Base-by-base conservation (phyloP, 2,113 vertebrate genomes). In the Myocastor coypus region DNA sequence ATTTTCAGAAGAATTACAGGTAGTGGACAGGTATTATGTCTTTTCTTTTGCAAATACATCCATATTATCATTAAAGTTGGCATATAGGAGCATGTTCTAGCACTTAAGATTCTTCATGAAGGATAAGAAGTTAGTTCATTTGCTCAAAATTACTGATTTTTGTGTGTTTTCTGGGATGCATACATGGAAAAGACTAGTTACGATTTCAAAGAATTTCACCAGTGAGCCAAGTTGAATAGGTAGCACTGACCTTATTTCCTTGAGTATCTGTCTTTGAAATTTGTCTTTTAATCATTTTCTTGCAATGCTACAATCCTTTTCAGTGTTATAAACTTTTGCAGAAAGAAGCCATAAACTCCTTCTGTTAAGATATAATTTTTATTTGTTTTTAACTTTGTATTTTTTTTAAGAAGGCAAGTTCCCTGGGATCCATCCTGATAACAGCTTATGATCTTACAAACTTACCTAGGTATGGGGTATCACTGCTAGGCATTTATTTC, bases 111-210 rank as follows among this genome's bases (percentile, higher is more conserved):
- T 71, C 78, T 87, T 88, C 28, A 68, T 11, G 75, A 92, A 73
- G 61, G 61, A 32, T 59, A 89, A 77, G 32, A 95, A 92, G 90
- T n/a, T 77, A 40, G 37, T 82, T 95, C 78, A 42, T 87, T 83
- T 94, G 32, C 4, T 87, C 63, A 80, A 46, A 30, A 34, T 85
- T n/a, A 16, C 24, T 71, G 28, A 0, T 83, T 63, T 63, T 80
- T 64, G 57, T 77, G 34, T 13, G 22, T 50, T 82, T 92, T 83
- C 37, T 83, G n/a, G 26, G 17, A 24, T 59, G 11, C 37, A 26
- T 50, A 89, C 92, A 40, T 83, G 9, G 22, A 37, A 34, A 89
- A 95, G 3, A 50, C 3, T 63, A 50, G 0, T 6, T 10, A 77
- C 30, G 7, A 2, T 26, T 28, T 64, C 24, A 69, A 61, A 52